Evolutionary conservation across 2,113 vertebrate genomes (phyloP), one percentile per base, ranked within the genome.

Genomic region (Nesoenas mayeri): DNA sequence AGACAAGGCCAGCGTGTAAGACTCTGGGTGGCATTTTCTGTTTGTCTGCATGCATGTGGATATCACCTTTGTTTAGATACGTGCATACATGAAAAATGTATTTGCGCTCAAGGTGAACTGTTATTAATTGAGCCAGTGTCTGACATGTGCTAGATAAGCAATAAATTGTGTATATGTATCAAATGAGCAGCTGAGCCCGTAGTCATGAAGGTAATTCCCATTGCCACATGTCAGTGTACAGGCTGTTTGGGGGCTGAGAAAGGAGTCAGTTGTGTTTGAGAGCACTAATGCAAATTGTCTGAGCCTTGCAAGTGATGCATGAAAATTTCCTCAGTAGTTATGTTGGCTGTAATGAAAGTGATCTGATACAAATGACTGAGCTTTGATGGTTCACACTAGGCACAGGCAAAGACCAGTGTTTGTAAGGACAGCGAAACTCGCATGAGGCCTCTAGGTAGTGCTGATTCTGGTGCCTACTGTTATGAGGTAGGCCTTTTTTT

Each of bases 401-500:
- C 12, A 3, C 3, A 34, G 47, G 51, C n/a, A 32, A 47, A 60
- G 57, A 4, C 57, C 6, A 2, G 18, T 26, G 5, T 57, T 79
- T 53, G 36, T 34, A 44, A 62, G 36, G 31, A 26, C 48, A 56
- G 15, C 2, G 4, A 15, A 13, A 62, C 32, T 28, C 62, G 11
- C 1, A 1, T 34, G 38, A 88, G 31, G 40, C 62, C n/a, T 69
- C 21, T 18, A 20, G 47, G 54, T 16, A 80, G 53, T 40, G 58
- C 67, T 80, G 26, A 58, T 64, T 42, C 34, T 66, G 38, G 28
- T 79, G 32, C 32, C 26, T 26, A 0, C n/a, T 58, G 7, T 21
- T 58, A 34, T 0, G 0, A 44, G 24, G 5, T 24, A 2, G 14
- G 40, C 4, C 16, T 44, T 21, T 69, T 70, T 29, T 21, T 42